Evolutionary conservation across 2,113 vertebrate species (phyloP).

Genomic region (Nymphicus hollandicus): DNA sequence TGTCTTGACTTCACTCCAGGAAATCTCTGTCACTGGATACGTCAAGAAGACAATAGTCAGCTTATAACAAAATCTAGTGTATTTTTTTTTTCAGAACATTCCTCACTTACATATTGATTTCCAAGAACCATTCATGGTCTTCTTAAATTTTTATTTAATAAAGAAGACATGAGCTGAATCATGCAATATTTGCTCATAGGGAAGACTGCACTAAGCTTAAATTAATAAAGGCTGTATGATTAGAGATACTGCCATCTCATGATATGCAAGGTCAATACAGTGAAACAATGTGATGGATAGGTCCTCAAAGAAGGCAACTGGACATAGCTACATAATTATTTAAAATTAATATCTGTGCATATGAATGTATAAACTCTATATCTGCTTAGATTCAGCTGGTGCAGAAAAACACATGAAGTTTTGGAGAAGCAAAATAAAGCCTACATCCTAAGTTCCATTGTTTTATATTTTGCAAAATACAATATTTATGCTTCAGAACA

Average conservation of each 20-base stretch:
- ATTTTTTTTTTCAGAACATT: neutral
- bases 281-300: neutral
- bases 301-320: neutral
- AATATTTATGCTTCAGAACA: neutral
- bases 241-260: neutral
- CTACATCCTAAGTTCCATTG: neutral
- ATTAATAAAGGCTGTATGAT: neutral
- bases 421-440: neutral
- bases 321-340: neutral
- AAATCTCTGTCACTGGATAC: neutral
- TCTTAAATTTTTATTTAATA: neutral
- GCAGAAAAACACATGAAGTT: neutral
- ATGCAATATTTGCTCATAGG: neutral
- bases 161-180: neutral
- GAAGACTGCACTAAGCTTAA: neutral
- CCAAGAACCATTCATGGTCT: neutral
- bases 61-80: neutral
- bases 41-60: neutral
- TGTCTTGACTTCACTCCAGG: neutral
- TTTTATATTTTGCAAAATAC: neutral
- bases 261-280: neutral
- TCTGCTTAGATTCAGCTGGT: neutral
- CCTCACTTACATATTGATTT: neutral
- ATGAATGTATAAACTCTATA: neutral
- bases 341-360: neutral